A percentile compares a stretch with the other conserved stretches of the same genome.
These are phyloP conservation scores for Dasypus novemcinctus DNA, from an alignment of 2,113 vertebrate genomes.

Conservation along the genomic window DNA sequence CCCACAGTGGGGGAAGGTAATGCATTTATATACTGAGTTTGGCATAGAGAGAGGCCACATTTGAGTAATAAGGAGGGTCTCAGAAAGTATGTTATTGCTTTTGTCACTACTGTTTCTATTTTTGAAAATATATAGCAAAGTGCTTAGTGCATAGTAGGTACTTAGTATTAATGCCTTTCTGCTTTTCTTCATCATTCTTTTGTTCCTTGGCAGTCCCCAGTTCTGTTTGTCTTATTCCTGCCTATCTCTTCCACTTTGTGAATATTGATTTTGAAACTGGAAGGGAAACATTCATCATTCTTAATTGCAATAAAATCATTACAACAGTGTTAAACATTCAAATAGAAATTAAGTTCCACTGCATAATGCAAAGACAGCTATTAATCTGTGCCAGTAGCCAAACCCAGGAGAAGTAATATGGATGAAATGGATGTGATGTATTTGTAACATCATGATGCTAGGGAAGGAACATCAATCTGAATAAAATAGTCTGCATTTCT, in stretches of 20 bases:
- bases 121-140: not conserved
- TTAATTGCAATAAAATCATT: constrained; percentile 84
- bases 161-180: not conserved
- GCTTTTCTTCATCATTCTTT: not conserved
- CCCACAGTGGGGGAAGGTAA: no score
- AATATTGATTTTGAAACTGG: constrained; percentile 82
- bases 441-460: constrained; percentile 73
- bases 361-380: constrained; percentile 75
- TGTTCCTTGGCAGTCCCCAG: not conserved
- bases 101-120: not conserved
- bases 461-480: constrained; percentile 62
- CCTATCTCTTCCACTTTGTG: constrained; percentile 72
- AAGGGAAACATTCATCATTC: constrained; percentile 84
- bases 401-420: constrained; percentile 71
- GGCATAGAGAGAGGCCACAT: no score
- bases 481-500: constrained; percentile 43
- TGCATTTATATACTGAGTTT: no score
- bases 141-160: not conserved
- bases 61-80: no score
- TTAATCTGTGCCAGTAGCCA: constrained; percentile 81
- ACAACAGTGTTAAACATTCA: constrained; percentile 82
- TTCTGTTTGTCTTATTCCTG: not conserved
- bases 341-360: constrained; percentile 81
- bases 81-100: not conserved
- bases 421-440: constrained; percentile 73